Evolutionary conservation across 2,113 vertebrate genomes (phyloP).

Genomic region (Nymphicus hollandicus): DNA sequence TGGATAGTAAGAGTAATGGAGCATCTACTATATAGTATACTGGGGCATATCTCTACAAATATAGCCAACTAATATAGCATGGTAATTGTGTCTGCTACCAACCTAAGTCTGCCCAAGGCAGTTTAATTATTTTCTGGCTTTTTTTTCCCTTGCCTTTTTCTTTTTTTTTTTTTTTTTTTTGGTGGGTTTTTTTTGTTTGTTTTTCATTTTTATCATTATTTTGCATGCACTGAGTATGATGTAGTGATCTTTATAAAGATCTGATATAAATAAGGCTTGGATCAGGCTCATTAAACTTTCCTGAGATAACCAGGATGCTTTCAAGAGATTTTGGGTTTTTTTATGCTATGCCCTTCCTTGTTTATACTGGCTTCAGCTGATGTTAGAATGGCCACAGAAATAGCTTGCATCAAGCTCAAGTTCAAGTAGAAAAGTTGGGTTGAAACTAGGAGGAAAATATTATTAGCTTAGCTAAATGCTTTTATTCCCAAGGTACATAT

Average conservation of each 20-base stretch:
- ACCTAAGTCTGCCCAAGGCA: background rate
- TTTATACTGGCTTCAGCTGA: constrained; percentile 19
- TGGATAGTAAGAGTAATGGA: background rate
- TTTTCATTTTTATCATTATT: background rate
- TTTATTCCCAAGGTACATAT: background rate
- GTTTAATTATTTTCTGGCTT: constrained; percentile 5
- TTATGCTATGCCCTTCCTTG: background rate
- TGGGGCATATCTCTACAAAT: background rate
- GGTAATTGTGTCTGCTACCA: background rate
- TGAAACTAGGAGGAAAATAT: background rate
- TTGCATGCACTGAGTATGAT: background rate
- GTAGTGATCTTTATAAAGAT: constrained; percentile 32
- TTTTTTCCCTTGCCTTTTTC: background rate
- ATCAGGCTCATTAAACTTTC: constrained; percentile 12
- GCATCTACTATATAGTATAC: background rate
- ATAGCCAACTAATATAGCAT: background rate
- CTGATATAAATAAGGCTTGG: constrained; percentile 1
- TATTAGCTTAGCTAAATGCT: background rate
- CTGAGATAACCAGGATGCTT: constrained; percentile 17
- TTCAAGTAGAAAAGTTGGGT: background rate
- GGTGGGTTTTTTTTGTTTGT: background rate
- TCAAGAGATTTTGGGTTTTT: background rate
- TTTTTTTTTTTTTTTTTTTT: background rate
- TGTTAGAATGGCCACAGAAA: background rate
- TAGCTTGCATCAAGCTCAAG: constrained; percentile 8